Conservation (phyloP, 1,140 invertebrate genomes). For the Hormaphis cornu region DNA sequence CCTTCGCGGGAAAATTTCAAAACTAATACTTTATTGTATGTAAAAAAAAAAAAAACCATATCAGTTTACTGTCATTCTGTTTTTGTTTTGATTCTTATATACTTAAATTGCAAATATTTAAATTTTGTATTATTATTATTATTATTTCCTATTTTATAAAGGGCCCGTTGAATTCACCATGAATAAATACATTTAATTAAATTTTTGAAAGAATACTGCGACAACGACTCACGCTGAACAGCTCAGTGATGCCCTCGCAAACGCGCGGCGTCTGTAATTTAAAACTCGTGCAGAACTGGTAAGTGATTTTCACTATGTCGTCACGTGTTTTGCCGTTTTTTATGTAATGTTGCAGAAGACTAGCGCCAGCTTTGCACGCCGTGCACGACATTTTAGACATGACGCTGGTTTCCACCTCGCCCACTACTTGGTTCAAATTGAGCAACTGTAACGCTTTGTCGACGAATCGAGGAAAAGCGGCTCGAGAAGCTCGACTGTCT, state of each 20-base stretch:
- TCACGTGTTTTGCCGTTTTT: slow-evolving; percentile 67
- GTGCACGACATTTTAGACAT: slow-evolving; percentile 86
- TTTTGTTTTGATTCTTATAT: no score
- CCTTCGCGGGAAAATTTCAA: no score
- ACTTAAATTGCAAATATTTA: no score
- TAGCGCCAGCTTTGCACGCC: slow-evolving; percentile 78
- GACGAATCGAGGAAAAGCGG: slow-evolving; percentile 63
- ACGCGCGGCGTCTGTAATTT: slow-evolving; percentile 75
- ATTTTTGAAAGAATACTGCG: no score
- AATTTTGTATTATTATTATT: no score
- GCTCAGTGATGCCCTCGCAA: slow-evolving; percentile 72
- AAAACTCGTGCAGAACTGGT: slow-evolving; percentile 72
- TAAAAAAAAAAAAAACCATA: no score
- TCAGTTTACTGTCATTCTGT: no score
- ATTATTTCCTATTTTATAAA: no score
- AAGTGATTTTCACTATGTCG: slow-evolving; percentile 75
- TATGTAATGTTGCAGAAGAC: slow-evolving; percentile 76
- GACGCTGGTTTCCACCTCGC: slow-evolving; percentile 78
- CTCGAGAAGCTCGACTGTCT: slow-evolving; percentile 38
- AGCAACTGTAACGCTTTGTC: slow-evolving; percentile 71
- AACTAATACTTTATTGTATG: no score
- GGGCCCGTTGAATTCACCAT: no score
- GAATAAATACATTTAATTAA: no score
- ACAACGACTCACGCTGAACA: slow-evolving; percentile 62
- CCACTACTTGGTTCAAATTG: slow-evolving; percentile 72